These are phyloP conservation scores for Amazona vittata DNA, from an alignment of 2,113 vertebrate genomes.

Conservation along the genomic window DNA sequence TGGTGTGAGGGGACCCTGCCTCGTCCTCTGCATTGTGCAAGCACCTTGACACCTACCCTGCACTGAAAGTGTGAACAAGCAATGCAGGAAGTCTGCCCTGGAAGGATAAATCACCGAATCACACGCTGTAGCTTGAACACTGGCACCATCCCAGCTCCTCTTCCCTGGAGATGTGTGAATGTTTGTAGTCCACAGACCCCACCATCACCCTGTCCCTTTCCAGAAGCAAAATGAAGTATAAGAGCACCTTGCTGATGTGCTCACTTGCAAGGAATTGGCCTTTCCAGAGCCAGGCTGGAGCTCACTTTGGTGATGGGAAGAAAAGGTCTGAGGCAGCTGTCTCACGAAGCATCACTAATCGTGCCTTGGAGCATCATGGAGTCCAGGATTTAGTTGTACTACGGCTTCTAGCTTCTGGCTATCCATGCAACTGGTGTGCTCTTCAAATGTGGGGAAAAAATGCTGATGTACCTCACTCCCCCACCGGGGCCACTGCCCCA, in stretches of 20 bases:
- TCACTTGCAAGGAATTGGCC: accelerated
- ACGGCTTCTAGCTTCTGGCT: neutral
- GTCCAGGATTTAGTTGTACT: neutral
- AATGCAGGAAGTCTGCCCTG: neutral
- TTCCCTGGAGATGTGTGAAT: neutral
- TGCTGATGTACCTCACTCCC: neutral
- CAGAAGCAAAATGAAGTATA: neutral
- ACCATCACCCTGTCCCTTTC: neutral
- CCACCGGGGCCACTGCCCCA: neutral
- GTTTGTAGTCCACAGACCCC: neutral
- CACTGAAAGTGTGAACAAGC: neutral
- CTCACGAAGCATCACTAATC: accelerated
- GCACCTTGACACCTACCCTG: neutral
- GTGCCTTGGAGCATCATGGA: accelerated
- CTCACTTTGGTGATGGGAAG: neutral
- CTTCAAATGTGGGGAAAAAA: neutral
- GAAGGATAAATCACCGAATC: neutral
- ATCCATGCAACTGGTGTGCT: neutral
- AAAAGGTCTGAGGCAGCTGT: neutral
- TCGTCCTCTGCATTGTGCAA: accelerated
- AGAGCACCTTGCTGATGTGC: neutral
- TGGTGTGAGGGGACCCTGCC: accelerated
- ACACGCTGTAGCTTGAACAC: accelerated
- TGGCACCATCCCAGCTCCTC: neutral
- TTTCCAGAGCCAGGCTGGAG: neutral